These are phyloP conservation scores for Tupaia chinensis DNA, from an alignment of 2,113 vertebrate species.

Conservation along the genomic window DNA sequence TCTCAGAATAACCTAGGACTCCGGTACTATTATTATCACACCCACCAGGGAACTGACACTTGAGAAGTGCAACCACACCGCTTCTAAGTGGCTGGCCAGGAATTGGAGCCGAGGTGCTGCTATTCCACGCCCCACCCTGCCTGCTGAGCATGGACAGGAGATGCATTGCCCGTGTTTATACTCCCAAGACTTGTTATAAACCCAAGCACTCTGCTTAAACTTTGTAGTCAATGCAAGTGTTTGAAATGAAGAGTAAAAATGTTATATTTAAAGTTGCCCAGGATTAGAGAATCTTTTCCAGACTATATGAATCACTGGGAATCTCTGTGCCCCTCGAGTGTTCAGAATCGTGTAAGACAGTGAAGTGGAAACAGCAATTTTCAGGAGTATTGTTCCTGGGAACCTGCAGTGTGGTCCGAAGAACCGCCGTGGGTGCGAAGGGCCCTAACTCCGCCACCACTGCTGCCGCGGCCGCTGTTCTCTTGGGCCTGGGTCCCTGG, in stretches of 20 bases:
- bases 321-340: background rate
- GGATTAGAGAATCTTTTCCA: background rate
- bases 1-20: background rate
- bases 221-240: background rate
- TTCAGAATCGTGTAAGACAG: background rate
- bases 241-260: background rate
- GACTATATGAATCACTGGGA: background rate
- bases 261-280: background rate
- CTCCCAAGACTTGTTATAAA: background rate
- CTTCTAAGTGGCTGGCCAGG: background rate
- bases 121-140: background rate
- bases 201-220: background rate
- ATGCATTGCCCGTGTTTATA: background rate
- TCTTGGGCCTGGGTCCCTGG: accelerated
- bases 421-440: background rate
- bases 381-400: background rate
- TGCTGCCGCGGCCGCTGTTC: background rate
- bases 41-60: background rate
- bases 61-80: background rate
- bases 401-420: background rate
- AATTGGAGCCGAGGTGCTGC: background rate
- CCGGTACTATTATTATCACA: background rate
- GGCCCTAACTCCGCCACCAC: background rate
- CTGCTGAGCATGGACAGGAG: background rate
- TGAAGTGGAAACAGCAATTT: background rate